phyloP scores from a whole-genome alignment of 2,888 invertebrate species.

The Blomia tropicalis region DNA sequence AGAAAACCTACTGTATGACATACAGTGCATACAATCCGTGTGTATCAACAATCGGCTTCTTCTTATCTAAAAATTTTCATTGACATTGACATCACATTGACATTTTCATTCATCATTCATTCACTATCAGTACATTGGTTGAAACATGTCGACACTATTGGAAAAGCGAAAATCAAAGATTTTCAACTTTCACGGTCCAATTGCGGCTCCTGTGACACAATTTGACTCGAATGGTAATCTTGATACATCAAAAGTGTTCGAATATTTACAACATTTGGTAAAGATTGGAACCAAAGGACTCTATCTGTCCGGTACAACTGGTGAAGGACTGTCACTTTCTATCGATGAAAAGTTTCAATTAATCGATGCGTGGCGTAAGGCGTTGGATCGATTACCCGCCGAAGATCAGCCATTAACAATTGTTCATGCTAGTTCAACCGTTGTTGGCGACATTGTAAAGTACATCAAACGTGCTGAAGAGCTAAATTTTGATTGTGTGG shows the following conservation, averaged over 20 bases:
- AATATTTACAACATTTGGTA: conserved; percentile 49
- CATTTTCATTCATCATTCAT: no score
- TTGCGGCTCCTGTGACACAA: conserved; percentile 56
- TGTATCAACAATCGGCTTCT: no score
- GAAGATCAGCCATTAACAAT: conserved; percentile 44
- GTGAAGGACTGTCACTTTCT: conserved; percentile 53
- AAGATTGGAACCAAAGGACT: conserved; percentile 49
- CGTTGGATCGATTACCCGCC: conserved; percentile 37
- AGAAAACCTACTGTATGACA: no score
- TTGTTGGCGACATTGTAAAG: background rate
- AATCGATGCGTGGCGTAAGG: conserved; percentile 44
- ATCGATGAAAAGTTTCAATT: conserved; percentile 50
- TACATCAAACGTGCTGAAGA: background rate
- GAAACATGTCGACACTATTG: background rate
- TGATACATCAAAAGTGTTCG: conserved; percentile 43
- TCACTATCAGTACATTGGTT: no score
- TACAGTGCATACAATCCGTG: no score
- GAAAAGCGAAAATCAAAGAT: conserved; percentile 1
- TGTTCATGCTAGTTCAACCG: conserved; percentile 37
- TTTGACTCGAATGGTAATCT: conserved; percentile 47
- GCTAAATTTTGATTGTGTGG: conserved; percentile 47
- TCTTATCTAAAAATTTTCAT: no score
- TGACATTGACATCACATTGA: no score
- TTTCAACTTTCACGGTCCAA: conserved; percentile 44
- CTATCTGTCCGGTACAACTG: conserved; percentile 57